phyloP scores from a whole-genome alignment of 1,140 invertebrate genomes.

The Caenorhabditis tropicalis region DNA sequence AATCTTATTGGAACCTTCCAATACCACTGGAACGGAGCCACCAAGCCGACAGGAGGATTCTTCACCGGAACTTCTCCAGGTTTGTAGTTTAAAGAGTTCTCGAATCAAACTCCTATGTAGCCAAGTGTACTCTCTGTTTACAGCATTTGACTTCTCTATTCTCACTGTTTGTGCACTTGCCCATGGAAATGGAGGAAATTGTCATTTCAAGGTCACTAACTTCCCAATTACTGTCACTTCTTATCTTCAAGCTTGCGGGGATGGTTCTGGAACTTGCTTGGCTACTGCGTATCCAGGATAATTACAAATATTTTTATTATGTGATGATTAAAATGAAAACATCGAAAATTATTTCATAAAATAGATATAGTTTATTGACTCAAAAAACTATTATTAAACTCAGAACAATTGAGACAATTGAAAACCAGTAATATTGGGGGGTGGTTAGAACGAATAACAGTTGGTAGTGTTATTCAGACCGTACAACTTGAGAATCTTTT shows the following conservation, averaged over 20 bases:
- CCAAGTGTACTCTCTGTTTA: slow-evolving; percentile 46
- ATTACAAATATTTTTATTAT: neutral
- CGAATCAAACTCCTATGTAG: neutral
- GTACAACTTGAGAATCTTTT: slow-evolving; percentile 30
- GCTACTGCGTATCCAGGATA: slow-evolving; percentile 62
- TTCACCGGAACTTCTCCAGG: slow-evolving; percentile 66
- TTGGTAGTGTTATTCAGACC: slow-evolving; percentile 1
- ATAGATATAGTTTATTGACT: neutral
- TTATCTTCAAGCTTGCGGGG: slow-evolving; percentile 60
- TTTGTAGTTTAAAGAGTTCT: neutral
- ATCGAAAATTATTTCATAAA: too few species aligned
- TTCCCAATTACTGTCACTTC: slow-evolving; percentile 65
- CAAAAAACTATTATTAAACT: neutral
- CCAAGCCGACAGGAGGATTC: slow-evolving; percentile 64
- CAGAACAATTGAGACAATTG: neutral
- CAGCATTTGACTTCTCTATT: slow-evolving; percentile 69
- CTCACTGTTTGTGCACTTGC: slow-evolving; percentile 63
- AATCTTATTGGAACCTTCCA: slow-evolving; percentile 67
- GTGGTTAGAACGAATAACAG: neutral
- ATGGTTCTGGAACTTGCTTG: slow-evolving; percentile 62
- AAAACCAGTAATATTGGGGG: slow-evolving; percentile 1
- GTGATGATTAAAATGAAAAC: too few species aligned
- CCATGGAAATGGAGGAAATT: slow-evolving; percentile 60
- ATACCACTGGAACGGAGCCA: slow-evolving; percentile 63
- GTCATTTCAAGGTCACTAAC: slow-evolving; percentile 63